Conservation (phyloP, 2,888 invertebrate species). For the Pogonocherus hispidulus region DNA sequence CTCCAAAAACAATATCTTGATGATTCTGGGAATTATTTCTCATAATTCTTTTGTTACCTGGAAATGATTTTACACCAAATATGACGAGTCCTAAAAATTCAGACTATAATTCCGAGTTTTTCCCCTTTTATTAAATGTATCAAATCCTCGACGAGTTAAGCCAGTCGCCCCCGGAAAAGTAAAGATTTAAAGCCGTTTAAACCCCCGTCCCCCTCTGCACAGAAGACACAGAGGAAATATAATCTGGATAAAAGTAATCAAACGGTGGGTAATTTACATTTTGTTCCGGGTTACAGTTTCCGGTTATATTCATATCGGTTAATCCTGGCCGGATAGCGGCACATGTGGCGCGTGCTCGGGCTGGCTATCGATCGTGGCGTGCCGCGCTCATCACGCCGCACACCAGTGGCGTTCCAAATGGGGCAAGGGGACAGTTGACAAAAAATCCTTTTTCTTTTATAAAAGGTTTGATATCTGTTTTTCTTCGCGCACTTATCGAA, state of each 20-base stretch:
- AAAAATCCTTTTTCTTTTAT: no score
- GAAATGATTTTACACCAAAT: no score
- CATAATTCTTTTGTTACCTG: no score
- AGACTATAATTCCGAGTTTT: no score
- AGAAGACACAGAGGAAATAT: constrained; percentile 44
- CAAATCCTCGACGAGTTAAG: not conserved
- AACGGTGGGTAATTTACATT: constrained; percentile 56
- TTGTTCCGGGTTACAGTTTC: constrained; percentile 56
- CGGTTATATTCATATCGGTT: constrained; percentile 56
- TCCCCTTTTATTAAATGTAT: not conserved
- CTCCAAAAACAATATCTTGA: no score
- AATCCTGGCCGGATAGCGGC: constrained; percentile 55
- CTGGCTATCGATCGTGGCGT: constrained; percentile 51
- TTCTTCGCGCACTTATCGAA: no score
- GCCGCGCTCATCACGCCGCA: constrained; percentile 32
- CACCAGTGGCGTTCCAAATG: constrained; percentile 45
- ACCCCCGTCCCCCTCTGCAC: constrained; percentile 17
- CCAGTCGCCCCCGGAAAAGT: constrained; percentile 11
- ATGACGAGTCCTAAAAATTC: no score
- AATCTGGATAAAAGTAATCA: constrained; percentile 54
- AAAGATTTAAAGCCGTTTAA: constrained; percentile 27
- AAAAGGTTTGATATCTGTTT: no score
- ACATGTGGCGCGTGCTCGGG: constrained; percentile 56
- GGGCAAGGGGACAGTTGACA: no score
- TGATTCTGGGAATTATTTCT: no score